A percentile compares a stretch with the other conserved stretches of the same genome.
Evolutionary conservation across 2,797 vertebrate genomes (phyloP).

Genomic region (Denticeps clupeoides): DNA sequence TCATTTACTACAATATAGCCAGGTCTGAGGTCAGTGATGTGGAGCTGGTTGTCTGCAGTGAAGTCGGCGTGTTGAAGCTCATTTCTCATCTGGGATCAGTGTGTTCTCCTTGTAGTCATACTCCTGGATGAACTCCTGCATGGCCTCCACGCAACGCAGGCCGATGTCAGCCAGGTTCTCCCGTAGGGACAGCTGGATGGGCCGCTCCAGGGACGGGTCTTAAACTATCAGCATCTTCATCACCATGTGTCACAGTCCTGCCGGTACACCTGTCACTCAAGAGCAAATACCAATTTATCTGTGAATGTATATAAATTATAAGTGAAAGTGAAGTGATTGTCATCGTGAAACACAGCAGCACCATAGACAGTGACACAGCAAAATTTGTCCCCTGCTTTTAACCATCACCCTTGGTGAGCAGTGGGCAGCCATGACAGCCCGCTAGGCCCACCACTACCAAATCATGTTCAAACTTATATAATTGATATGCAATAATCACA

Average conservation of each 20-base stretch:
- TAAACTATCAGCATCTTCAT: constrained; percentile 61
- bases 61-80: not conserved
- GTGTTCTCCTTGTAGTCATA: constrained; percentile 39
- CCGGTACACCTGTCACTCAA: constrained; percentile 58
- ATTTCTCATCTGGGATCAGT: not conserved
- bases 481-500: no score
- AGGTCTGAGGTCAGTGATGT: not conserved
- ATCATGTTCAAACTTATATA: no score
- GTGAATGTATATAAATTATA: no score
- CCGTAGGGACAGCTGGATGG: constrained; percentile 52
- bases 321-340: no score
- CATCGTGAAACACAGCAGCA: no score
- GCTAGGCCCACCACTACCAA: no score
- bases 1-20: no score
- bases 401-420: no score
- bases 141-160: constrained; percentile 50
- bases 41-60: not conserved
- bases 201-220: constrained; percentile 48
- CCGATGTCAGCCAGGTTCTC: constrained; percentile 58
- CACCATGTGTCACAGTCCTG: constrained; percentile 58
- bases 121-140: constrained; percentile 58
- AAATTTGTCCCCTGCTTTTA: no score
- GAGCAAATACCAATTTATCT: no score
- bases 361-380: no score
- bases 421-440: no score